Base-by-base conservation (phyloP, 2,888 invertebrate species). In the Gonocerus acuteangulatus region DNA sequence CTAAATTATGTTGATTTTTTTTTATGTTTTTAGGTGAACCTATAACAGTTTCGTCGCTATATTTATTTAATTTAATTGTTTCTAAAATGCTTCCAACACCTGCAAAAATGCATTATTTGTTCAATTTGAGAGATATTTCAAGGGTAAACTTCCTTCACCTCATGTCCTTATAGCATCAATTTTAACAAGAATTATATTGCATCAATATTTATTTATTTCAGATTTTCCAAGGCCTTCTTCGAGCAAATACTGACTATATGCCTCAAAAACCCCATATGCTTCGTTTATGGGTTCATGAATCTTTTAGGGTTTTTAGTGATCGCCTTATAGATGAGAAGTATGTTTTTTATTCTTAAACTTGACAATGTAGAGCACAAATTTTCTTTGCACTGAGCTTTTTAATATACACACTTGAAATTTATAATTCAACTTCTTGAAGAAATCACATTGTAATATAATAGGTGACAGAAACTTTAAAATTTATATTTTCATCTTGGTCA, bases 111-210 rank as follows among this genome's bases (percentile, higher is more conserved):
- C 93, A 94, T 74, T 94, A 94, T 70, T 76, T 92, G 36, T 94
- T 93, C 76, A 93, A 92, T 74, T 74, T 94, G 69, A 77, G 92
- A 67, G 93, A 93, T 70, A 90, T 94, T 67, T 91, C 91, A 1
- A 89, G 84, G 77, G 84, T 92, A 68, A 64, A 52, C 62, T 27
- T 16, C 19, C 48, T 23, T 11, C 11, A 32, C n/a, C 15, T 21
- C 45, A 48, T 48, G 7, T 15, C n/a, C 36, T 9, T 9, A 48
- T 48, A 21, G 18, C 4, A 21, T 16, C 16, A 19, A 3, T 48
- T 21, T 6, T n/a, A 48, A 6, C 7, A n/a, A 1, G 2, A 15
- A 52, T 39, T 56, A 36, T 39, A 34, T 48, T 21, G 2, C 51
- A 27, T 27, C 27, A 6, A 13, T 49, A 19, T 49, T 6, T 49